Base-by-base conservation (phyloP, 2,797 vertebrate genomes). In the Anisognathus igniventris region DNA sequence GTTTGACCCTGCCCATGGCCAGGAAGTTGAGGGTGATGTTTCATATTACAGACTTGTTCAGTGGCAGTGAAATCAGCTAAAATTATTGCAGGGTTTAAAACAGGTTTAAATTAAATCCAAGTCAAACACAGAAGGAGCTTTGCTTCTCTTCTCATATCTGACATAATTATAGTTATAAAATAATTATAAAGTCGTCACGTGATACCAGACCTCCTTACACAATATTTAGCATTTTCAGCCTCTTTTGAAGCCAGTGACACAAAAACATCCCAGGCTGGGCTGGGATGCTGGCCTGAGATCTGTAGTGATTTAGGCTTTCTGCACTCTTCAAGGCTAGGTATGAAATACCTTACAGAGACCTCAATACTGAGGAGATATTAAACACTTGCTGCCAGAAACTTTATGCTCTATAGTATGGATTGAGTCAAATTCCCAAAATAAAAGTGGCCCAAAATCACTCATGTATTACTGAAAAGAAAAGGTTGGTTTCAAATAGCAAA, bases 251-350 rank as follows among this genome's bases (percentile, higher is more conserved):
- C 18, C 28, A 74, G 21, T 65, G 39, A 57, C 33, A 22, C 5
- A 1, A 74, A 87, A 44, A 3, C 28, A 47, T 57, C 19, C 42
- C 0, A 0, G 5, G 7, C 18, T 35, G 16, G 14, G 8, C 42
- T 89, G 57, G 5, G 10, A 10, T 42, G 14, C 10, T 86, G 57
- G 7, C 25, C 25, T 50, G 31, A 82, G 18, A 37, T 2, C 4
- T 2, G 0, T 4, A 44, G 20, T 25, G 22, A 53, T 56, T 66
- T 10, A 8, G 28, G 10, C 7, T 80, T 92, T 81, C 57, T 2
- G 1, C 24, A 25, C 6, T 18, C 47, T 61, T 54, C 9, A 35
- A 45, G 44, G 14, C 18, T 39, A 31, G 30, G 28, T 56, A 42
- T 13, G 44, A 56, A 88, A 75, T 42, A 19, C 24, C 21, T 88